Base-by-base conservation (phyloP, 2,113 vertebrate species). In the Rana temporaria region DNA sequence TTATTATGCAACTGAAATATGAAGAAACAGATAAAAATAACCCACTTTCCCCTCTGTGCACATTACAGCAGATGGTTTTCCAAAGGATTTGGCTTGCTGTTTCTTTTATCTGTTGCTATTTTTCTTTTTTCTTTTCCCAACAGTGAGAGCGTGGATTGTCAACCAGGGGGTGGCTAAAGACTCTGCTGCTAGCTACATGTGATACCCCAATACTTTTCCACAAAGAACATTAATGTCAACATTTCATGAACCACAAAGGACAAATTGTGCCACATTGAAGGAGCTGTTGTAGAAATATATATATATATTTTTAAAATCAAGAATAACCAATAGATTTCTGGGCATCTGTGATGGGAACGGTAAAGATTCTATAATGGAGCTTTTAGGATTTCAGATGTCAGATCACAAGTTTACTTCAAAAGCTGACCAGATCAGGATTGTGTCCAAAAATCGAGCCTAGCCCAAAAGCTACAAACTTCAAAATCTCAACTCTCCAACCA, bases 11-110 rank as follows among this genome's bases (percentile, higher is more conserved):
- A 82, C 69, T 82, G 60, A 53, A 82, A 82, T 20, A 74, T 82
- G 63, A 82, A 82, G 80, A 82, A 75, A 74, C 71, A 75, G 80
- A 82, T 82, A 82, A 75, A 82, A 82, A 82, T 82, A 82, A 82
- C 80, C 62, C 19, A 34, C 63, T 59, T 67, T 82, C 71, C 74
- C 48, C 53, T 75, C 70, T 48, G 60, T 82, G 72, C 80, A 67
- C 48, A 82, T 82, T 82, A 26, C 62, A 75, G 71, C 80, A 82
- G 80, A 82, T 82, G 80, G 80, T 82, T 82, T 81, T 74, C n/a
- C 57, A 62, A 82, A 71, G 71, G 62, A 82, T 48, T 82, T 82
- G 80, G 80, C 80, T 59, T 75, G 80, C 48, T 73, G 62, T 57
- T 82, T 82, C 80, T 82, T 82, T 82, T 82, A 82, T 82, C 80